Evolutionary conservation across 1,140 invertebrate species (phyloP).

Genomic region (Drosophila lowei): DNA sequence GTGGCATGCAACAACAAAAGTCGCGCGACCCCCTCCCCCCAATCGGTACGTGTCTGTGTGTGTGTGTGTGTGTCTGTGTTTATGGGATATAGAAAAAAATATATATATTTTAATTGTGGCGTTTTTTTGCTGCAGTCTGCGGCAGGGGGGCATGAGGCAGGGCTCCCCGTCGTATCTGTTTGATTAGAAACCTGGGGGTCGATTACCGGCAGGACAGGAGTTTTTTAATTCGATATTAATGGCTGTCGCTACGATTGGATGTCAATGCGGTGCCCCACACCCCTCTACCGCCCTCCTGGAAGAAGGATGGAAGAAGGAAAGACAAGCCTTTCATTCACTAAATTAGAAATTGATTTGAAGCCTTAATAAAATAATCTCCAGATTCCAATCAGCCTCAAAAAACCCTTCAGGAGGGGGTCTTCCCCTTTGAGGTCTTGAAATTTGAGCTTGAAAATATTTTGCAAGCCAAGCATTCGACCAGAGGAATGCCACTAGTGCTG

Average conservation of each 20-base stretch:
- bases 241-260: conserved; percentile 43
- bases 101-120: conserved; percentile 65
- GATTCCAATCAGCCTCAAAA: no score
- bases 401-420: no score
- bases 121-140: no score
- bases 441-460: no score
- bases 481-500: no score
- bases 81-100: conserved; percentile 63
- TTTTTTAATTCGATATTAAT: conserved; percentile 62
- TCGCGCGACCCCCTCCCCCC: conserved; percentile 43
- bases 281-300: not conserved
- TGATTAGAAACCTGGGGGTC: conserved; percentile 61
- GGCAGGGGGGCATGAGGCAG: not conserved
- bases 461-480: no score
- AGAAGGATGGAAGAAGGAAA: no score
- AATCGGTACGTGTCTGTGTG: conserved; percentile 26
- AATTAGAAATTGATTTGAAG: no score
- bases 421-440: no score
- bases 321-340: no score
- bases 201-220: conserved; percentile 30
- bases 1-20: conserved; percentile 66
- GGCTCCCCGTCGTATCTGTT: conserved; percentile 34
- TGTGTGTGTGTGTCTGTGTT: conserved; percentile 14
- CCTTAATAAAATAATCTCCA: no score
- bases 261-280: conserved; percentile 27